These are phyloP conservation scores for Brachyopa scutellaris DNA, from an alignment of 2,888 invertebrate species.

Conservation along the genomic window DNA sequence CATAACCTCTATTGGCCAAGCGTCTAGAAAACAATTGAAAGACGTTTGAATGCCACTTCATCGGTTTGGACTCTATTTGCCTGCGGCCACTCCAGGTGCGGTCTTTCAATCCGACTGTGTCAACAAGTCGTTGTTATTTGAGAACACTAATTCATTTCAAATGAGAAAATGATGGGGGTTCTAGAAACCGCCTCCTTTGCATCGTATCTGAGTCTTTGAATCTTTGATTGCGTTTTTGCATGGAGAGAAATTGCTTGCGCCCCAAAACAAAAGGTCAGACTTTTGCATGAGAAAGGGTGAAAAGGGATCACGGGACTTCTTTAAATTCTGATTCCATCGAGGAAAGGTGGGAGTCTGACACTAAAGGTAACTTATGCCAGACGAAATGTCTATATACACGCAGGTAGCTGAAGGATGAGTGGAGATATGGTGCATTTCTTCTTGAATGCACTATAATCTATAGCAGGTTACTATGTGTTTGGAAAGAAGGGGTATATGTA, in stretches of 20 bases:
- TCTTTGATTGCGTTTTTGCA: conserved; percentile 57
- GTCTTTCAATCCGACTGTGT: conserved; percentile 55
- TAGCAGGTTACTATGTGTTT: too few relatives aligned
- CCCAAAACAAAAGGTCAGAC: conserved; percentile 33
- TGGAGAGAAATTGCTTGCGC: conserved; percentile 20
- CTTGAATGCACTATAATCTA: too few relatives aligned
- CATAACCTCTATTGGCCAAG: conserved; percentile 49
- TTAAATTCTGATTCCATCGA: background rate
- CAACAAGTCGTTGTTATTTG: conserved; percentile 52
- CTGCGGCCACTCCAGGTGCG: background rate
- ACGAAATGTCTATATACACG: background rate
- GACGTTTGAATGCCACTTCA: conserved; percentile 44
- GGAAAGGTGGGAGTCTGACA: background rate
- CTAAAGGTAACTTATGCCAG: background rate
- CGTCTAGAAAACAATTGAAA: conserved; percentile 62
- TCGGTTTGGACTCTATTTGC: conserved; percentile 43
- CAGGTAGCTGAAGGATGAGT: too few relatives aligned
- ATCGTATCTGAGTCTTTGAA: conserved; percentile 57
- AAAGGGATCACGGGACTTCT: background rate
- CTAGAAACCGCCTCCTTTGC: conserved; percentile 13
- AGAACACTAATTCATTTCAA: conserved; percentile 64
- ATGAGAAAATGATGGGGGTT: conserved; percentile 36
- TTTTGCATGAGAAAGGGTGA: background rate
- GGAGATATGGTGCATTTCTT: too few relatives aligned
- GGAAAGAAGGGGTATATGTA: too few relatives aligned